A percentile compares a stretch with the other conserved stretches of the same genome.
Conservation (phyloP, 1,140 invertebrate genomes). For the Pogonomyrmex barbatus region DNA sequence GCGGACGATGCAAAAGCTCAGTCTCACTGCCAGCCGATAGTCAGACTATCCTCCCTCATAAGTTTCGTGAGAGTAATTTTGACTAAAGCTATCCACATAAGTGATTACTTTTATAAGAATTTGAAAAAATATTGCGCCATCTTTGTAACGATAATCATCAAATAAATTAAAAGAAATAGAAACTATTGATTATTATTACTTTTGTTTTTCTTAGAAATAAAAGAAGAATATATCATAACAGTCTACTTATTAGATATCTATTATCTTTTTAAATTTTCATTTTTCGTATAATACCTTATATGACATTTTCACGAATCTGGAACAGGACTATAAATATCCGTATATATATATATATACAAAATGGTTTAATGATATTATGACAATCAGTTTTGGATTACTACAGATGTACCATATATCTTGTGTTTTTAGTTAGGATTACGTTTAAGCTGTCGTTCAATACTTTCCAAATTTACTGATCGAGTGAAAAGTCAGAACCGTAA, state of each 20-base stretch:
- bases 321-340: neutral
- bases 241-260: neutral
- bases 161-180: neutral
- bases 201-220: neutral
- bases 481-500: slow-evolving; percentile 61
- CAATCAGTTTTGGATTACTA: slow-evolving; percentile 39
- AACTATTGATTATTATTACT: neutral
- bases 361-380: slow-evolving; percentile 8
- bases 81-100: slow-evolving; percentile 8
- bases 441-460: slow-evolving; percentile 57
- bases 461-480: slow-evolving; percentile 52
- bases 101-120: neutral
- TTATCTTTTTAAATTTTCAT: neutral
- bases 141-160: neutral
- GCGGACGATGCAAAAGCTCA: slow-evolving; percentile 80
- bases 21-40: slow-evolving; percentile 73
- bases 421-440: slow-evolving; percentile 27
- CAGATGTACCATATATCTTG: slow-evolving; percentile 31
- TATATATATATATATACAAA: neutral
- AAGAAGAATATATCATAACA: too few species aligned
- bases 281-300: too few species aligned
- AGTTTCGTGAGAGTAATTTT: slow-evolving; percentile 51
- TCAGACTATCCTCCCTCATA: slow-evolving; percentile 64
- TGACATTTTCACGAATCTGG: neutral
- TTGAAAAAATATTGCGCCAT: neutral